These are phyloP conservation scores for Petrocephalus schoutedeni DNA, from an alignment of 2,797 vertebrate genomes.

Conservation along the genomic window DNA sequence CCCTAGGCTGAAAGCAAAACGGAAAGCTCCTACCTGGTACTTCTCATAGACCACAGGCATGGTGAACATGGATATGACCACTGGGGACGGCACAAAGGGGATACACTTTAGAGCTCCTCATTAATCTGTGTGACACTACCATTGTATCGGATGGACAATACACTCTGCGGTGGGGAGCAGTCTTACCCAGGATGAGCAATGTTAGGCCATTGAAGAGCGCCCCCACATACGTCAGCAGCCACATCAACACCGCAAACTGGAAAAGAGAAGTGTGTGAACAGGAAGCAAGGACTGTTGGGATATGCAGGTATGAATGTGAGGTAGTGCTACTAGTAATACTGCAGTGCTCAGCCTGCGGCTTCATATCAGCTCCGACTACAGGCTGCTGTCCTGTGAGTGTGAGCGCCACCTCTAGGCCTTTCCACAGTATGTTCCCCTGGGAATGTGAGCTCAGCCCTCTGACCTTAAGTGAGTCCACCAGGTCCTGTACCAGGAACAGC, in stretches of 20 bases:
- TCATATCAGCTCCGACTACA: neutral
- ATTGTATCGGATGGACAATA: neutral
- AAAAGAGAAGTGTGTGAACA: constrained; percentile 35
- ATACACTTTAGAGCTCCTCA: neutral
- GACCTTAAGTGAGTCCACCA: constrained; percentile 97
- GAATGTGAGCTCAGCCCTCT: constrained; percentile 19
- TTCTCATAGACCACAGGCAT: constrained; percentile 97
- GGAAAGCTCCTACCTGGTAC: constrained; percentile 77
- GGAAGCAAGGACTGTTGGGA: neutral
- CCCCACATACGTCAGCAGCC: constrained; percentile 97
- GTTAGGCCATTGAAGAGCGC: constrained; percentile 98
- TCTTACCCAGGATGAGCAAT: constrained; percentile 93
- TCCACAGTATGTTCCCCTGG: neutral
- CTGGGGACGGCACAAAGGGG: constrained; percentile 54
- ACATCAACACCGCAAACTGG: constrained; percentile 98
- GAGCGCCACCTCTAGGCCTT: neutral
- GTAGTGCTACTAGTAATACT: neutral
- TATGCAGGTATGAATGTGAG: neutral
- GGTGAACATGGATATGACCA: constrained; percentile 95
- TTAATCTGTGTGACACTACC: neutral
- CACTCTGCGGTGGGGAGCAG: neutral
- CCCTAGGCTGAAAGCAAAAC: neutral
- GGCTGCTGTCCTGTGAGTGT: neutral
- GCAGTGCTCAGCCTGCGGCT: neutral
- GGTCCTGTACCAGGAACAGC: constrained; percentile 95